These are phyloP conservation scores for Nansenia antarctica DNA, from an alignment of 2,113 vertebrate genomes.

Conservation along the genomic window DNA sequence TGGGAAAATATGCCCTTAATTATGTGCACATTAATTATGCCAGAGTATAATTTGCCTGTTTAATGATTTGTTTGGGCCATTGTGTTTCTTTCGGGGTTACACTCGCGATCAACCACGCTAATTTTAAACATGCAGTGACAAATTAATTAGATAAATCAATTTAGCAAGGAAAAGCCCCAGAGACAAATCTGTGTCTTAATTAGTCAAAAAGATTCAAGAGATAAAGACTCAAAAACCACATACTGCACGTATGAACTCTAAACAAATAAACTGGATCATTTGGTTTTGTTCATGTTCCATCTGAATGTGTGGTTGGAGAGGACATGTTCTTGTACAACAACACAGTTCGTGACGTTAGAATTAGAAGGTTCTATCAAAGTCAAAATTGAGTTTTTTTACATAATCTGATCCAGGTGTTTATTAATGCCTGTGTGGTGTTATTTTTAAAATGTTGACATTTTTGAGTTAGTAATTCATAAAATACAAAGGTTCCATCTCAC, in stretches of 20 bases:
- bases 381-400: too few species aligned
- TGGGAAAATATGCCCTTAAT: slow-evolving; percentile 65
- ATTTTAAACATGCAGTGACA: slow-evolving; percentile 54
- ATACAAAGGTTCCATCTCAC: too few species aligned
- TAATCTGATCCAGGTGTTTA: too few species aligned
- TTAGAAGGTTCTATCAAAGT: too few species aligned
- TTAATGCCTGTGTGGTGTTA: too few species aligned
- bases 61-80: slow-evolving; percentile 73
- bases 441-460: too few species aligned
- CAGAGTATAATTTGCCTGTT: slow-evolving; percentile 73
- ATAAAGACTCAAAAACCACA: slow-evolving; percentile 6
- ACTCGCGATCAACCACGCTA: slow-evolving; percentile 22
- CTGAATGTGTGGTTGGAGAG: too few species aligned
- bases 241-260: not conserved
- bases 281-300: not conserved
- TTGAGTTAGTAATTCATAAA: too few species aligned
- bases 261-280: not conserved
- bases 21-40: slow-evolving; percentile 74
- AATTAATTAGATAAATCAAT: slow-evolving; percentile 79
- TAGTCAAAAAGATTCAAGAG: slow-evolving; percentile 41
- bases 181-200: slow-evolving; percentile 44
- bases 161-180: slow-evolving; percentile 57
- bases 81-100: slow-evolving; percentile 63
- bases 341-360: too few species aligned
- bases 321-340: not conserved